These are phyloP conservation scores for Elymnias hypermnestra DNA, from an alignment of 1,140 invertebrate genomes.

Conservation along the genomic window DNA sequence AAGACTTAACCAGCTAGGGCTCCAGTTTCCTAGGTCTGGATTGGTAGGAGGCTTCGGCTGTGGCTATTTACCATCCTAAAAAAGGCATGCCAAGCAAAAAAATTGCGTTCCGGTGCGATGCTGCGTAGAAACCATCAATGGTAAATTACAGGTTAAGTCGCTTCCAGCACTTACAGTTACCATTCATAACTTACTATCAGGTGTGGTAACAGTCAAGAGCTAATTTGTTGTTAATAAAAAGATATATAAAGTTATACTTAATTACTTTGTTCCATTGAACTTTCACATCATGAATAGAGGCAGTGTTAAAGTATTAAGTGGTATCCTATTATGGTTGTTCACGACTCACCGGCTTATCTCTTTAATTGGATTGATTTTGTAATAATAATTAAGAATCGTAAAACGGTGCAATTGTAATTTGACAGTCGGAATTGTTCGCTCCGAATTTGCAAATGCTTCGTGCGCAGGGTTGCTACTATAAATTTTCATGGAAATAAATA, in stretches of 20 bases:
- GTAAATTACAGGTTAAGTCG: no score
- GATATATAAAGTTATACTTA: not conserved
- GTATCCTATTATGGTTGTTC: slow-evolving; percentile 3
- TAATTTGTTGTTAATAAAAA: not conserved
- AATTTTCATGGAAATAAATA: no score
- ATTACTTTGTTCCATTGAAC: not conserved
- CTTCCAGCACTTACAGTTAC: no score
- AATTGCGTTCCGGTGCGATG: no score
- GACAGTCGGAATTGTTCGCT: not conserved
- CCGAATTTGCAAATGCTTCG: not conserved
- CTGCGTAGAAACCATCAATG: no score
- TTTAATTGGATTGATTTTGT: slow-evolving; percentile 2
- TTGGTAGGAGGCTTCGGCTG: no score
- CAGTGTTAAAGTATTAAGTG: not conserved
- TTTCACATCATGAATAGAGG: not conserved
- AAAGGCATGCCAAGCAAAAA: no score
- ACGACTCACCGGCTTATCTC: not conserved
- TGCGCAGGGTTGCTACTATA: not conserved
- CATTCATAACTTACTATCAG: no score
- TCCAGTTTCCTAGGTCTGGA: no score
- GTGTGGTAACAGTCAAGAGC: no score
- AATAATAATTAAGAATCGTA: slow-evolving; percentile 1
- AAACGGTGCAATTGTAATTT: not conserved
- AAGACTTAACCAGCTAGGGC: no score
- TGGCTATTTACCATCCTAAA: no score